Conservation (phyloP, 2,888 invertebrate genomes). For the Tenthredo mesomela region DNA sequence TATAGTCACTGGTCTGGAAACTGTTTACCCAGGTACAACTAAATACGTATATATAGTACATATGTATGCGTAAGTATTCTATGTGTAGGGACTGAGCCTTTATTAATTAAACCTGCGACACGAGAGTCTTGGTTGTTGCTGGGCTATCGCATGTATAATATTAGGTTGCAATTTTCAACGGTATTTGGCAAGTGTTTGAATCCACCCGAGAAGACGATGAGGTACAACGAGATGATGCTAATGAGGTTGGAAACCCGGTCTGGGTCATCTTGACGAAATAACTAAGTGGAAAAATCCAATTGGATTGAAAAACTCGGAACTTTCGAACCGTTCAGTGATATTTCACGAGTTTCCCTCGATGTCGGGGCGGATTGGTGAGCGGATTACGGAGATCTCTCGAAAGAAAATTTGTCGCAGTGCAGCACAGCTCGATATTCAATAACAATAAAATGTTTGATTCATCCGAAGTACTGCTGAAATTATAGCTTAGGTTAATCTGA, state of each 20-base stretch:
- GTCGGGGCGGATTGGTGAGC: not conserved
- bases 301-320: constrained; percentile 4
- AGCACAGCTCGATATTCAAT: constrained; percentile 44
- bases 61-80: not conserved
- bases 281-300: not conserved
- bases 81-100: not conserved
- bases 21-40: not conserved
- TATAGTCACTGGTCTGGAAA: not conserved
- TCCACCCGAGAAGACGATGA: not conserved
- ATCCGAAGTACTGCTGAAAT: not conserved
- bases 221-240: not conserved
- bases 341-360: not conserved
- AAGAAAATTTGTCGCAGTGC: constrained; percentile 37
- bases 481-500: not conserved
- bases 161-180: constrained; percentile 4
- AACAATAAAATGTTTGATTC: constrained; percentile 29
- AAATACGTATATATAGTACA: not conserved
- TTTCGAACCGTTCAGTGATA: not conserved
- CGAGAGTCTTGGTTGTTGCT: constrained; percentile 11
- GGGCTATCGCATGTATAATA: not conserved
- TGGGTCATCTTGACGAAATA: constrained; percentile 4
- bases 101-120: not conserved
- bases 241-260: not conserved
- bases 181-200: not conserved
- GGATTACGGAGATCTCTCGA: constrained; percentile 35